Evolutionary conservation across 2,113 vertebrate genomes (phyloP).

Genomic region (Coptodon bakossiorum): DNA sequence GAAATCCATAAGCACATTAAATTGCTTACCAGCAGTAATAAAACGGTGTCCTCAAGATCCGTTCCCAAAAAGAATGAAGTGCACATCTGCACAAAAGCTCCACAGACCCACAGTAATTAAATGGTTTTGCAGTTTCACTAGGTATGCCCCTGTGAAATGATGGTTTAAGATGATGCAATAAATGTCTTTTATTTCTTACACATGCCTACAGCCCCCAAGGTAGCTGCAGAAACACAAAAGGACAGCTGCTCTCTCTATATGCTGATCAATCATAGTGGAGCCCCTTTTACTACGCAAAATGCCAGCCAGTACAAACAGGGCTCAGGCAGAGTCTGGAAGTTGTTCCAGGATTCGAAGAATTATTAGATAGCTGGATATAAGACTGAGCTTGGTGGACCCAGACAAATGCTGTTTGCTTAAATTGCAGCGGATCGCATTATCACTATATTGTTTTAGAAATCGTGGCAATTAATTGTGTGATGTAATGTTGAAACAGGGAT

Average conservation of each 20-base stretch:
- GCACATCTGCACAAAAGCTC: background rate
- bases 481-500: background rate
- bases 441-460: background rate
- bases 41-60: background rate
- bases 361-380: background rate
- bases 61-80: background rate
- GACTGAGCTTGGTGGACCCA: background rate
- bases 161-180: conserved; percentile 52
- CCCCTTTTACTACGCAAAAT: conserved; percentile 11
- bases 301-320: conserved; percentile 9
- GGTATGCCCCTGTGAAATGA: conserved; percentile 38
- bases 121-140: conserved; percentile 16
- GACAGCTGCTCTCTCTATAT: conserved; percentile 44
- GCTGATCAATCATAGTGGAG: conserved; percentile 39
- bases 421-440: background rate
- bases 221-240: conserved; percentile 42
- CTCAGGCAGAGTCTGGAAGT: background rate
- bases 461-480: background rate
- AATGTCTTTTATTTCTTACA: conserved; percentile 48
- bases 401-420: background rate
- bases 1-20: background rate
- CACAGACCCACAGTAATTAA: conserved; percentile 28
- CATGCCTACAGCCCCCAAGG: conserved; percentile 23
- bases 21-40: background rate
- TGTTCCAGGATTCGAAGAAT: background rate